Evolutionary conservation across 2,888 invertebrate species (phyloP).

Genomic region (Dicyrtoma fusca): DNA sequence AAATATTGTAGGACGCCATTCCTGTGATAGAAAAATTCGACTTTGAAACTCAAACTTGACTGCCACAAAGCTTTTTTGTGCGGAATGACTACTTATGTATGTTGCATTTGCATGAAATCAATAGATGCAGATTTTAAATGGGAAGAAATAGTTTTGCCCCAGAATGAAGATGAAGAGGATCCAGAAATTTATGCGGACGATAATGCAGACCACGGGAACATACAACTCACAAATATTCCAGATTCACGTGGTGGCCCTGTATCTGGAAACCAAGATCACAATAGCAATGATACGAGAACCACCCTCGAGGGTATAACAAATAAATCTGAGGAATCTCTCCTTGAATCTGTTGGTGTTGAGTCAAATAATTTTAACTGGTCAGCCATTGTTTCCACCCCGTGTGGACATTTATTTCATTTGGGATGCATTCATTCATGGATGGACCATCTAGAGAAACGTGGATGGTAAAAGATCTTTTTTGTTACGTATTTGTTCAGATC

Average conservation of each 20-base stretch:
- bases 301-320: background rate
- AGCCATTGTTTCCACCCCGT: conserved; percentile 18
- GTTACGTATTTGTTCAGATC: no score
- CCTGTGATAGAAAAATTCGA: no score
- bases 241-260: background rate
- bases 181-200: background rate
- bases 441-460: conserved; percentile 13
- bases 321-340: background rate
- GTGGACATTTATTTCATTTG: conserved; percentile 34
- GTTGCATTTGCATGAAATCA: conserved; percentile 26
- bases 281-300: background rate
- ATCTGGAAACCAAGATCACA: background rate
- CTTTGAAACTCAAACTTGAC: no score
- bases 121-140: conserved; percentile 14
- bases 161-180: conserved; percentile 1
- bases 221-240: background rate
- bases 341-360: background rate
- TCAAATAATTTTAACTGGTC: conserved; percentile 11
- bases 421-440: conserved; percentile 31
- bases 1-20: no score
- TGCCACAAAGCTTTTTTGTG: no score
- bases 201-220: background rate
- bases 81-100: conserved; percentile 4
- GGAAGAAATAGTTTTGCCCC: background rate
- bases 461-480: no score